Percentiles rank a stretch among this genome's conserved stretches.
Conservation (phyloP, 2,113 vertebrate genomes). For the Brachionichthys hirsutus region DNA sequence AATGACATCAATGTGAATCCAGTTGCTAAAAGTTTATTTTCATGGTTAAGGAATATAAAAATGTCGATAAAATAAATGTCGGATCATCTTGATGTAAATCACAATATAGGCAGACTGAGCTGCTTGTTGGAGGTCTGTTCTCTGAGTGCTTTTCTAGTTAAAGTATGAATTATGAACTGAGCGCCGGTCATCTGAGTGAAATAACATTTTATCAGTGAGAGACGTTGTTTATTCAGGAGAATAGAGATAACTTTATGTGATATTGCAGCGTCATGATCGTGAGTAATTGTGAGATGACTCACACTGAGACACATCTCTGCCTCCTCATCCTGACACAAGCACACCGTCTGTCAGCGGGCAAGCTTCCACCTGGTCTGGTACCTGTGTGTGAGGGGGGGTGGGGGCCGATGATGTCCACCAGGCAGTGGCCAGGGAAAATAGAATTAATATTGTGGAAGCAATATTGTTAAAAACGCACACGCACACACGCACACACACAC, state of each 20-base stretch:
- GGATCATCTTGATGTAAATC: too few relatives aligned
- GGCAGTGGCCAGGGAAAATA: slow-evolving; percentile 55
- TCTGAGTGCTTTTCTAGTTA: too few relatives aligned
- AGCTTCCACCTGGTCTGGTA: slow-evolving; percentile 25
- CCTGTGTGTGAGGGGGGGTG: background rate
- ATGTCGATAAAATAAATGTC: too few relatives aligned
- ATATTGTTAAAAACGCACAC: slow-evolving; percentile 56
- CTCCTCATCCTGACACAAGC: background rate
- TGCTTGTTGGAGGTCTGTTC: too few relatives aligned
- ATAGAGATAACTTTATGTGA: slow-evolving; percentile 5
- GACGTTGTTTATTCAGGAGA: slow-evolving; percentile 16
- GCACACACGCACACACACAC: slow-evolving; percentile 20
- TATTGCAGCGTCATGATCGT: background rate
- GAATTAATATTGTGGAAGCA: slow-evolving; percentile 55
- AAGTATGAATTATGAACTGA: too few relatives aligned
- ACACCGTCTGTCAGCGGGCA: slow-evolving; percentile 10
- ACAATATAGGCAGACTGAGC: too few relatives aligned
- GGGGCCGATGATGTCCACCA: slow-evolving; percentile 35
- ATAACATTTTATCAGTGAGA: background rate
- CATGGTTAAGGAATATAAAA: too few relatives aligned
- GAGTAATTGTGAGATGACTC: slow-evolving; percentile 9
- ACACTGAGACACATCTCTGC: background rate
- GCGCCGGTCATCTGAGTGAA: too few relatives aligned
- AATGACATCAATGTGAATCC: too few relatives aligned
- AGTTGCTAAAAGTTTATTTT: too few relatives aligned